Conservation (phyloP, 2,113 vertebrate genomes). For the Scopus umbretta region DNA sequence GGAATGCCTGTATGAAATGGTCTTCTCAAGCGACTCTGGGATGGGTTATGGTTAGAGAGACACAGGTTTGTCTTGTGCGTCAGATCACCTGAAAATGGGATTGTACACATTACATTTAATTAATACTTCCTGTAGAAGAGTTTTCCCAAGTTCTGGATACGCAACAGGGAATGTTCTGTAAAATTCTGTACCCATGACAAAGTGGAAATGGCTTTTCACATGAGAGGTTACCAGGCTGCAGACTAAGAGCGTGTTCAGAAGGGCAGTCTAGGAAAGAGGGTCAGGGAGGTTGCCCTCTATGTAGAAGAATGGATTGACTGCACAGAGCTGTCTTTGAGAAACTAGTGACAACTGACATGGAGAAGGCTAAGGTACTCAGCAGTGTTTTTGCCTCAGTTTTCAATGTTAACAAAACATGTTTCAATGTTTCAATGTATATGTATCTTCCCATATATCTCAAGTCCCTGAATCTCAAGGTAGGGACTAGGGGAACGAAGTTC, state of each 20-base stretch:
- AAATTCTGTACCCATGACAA: background rate
- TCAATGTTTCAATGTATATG: background rate
- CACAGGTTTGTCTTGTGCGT: background rate
- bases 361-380: background rate
- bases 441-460: background rate
- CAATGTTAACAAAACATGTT: no score
- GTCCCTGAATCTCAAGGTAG: background rate
- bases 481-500: background rate
- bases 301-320: background rate
- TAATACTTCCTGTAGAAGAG: background rate
- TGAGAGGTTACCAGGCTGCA: background rate
- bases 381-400: background rate
- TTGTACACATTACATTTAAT: background rate
- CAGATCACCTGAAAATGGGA: background rate
- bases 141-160: background rate
- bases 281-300: background rate
- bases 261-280: background rate
- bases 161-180: background rate
- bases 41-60: background rate
- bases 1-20: background rate
- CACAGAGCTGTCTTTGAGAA: background rate
- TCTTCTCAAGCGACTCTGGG: background rate
- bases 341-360: background rate
- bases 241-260: background rate
- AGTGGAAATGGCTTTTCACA: background rate